phyloP scores from a whole-genome alignment of 2,113 vertebrate genomes.

The Rhegmatorhina hoffmannsi region DNA sequence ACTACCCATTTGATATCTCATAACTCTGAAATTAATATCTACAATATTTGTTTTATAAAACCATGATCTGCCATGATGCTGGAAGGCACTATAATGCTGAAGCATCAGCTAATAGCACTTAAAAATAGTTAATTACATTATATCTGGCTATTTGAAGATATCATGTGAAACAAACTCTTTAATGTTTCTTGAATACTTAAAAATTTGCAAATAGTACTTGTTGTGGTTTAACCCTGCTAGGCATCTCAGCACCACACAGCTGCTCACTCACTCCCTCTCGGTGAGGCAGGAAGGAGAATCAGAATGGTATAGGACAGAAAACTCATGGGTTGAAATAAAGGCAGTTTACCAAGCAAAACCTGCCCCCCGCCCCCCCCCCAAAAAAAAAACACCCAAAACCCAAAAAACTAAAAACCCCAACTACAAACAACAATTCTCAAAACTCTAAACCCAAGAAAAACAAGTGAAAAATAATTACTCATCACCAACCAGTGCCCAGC shows the following conservation, averaged over 20 bases:
- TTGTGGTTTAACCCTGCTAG: background rate
- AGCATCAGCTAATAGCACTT: background rate
- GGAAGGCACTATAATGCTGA: background rate
- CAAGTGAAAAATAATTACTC: background rate
- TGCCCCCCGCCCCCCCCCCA: fast-evolving
- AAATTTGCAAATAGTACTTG: background rate
- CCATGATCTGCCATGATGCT: background rate
- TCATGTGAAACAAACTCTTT: background rate
- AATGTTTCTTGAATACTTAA: background rate
- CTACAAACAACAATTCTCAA: background rate
- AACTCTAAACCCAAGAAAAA: background rate
- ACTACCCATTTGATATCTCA: background rate
- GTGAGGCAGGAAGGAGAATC: background rate
- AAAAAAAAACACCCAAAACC: background rate
- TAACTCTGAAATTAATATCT: background rate
- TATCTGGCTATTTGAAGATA: background rate
- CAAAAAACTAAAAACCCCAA: fast-evolving
- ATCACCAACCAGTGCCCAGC: background rate
- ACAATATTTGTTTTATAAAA: background rate
- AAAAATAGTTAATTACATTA: background rate
- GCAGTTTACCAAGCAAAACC: background rate
- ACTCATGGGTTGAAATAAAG: background rate
- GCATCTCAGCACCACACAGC: background rate
- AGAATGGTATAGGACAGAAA: background rate
- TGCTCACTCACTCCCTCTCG: background rate